Base-by-base conservation (phyloP, 2,797 vertebrate species). In the Scarus forsteni region DNA sequence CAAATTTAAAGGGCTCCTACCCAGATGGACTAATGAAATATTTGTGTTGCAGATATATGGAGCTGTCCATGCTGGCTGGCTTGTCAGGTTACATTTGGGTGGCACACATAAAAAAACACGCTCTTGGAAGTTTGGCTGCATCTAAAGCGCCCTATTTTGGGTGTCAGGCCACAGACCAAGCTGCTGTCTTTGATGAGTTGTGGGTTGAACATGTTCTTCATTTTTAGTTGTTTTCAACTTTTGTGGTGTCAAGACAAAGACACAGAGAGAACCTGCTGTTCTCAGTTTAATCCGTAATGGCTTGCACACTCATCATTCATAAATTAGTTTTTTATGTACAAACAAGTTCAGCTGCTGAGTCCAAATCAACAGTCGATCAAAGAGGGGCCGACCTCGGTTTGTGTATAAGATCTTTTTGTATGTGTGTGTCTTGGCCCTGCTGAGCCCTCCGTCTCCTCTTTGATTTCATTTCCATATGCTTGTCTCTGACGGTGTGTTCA, bases 381-480 rank as follows among this genome's bases (percentile, higher is more conserved):
- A 75, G 42, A 15, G 10, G 0, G 11, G 59, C 36, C 36, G 58
- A 54, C n/a, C 16, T 7, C 18, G 27, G 35, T 46, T 1, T 60
- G 44, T 48, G 59, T 58, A 42, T 58, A 34, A 40, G 27, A n/a
- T 61, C 35, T 50, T 13, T 53, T 34, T 54, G 27, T 15, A 14
- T 15, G 51, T 36, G 34, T 38, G 52, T 38, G 34, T 53, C 13
- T 53, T 61, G 61, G 81, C 69, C 60, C 69, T 54, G 66, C 45
- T 53, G 5, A 66, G 57, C 50, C 49, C 45, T 59, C 63, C 38
- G 57, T 66, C 66, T 81, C 68, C 62, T 42, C 7, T 63, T 68
- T 70, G 15, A 88, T 86, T 75, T 79, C 36, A 71, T 89, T 88
- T 71, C 85, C 85, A 85, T 85, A 74, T 84, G 80, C 60, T 64